Conservation (phyloP, 2,797 vertebrate species). For the Myotis pilosus region DNA sequence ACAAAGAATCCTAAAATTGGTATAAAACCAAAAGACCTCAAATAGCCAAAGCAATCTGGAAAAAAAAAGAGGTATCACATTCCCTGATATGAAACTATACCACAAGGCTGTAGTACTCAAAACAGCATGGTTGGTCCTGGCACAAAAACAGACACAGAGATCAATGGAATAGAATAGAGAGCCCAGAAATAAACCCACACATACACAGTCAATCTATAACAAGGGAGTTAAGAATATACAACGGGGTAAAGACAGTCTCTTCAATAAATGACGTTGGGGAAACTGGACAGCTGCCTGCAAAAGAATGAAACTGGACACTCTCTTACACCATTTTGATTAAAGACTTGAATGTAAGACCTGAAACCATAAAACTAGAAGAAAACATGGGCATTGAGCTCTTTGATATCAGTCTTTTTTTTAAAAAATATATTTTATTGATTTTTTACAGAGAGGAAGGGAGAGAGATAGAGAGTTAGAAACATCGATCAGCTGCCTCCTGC, state of each 20-base stretch:
- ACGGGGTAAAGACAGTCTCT: too few species aligned
- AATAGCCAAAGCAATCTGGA: background rate
- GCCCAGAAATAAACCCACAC: background rate
- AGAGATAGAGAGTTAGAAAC: too few species aligned
- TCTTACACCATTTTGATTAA: background rate
- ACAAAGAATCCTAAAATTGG: background rate
- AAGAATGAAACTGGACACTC: background rate
- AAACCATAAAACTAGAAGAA: background rate
- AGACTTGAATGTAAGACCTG: background rate
- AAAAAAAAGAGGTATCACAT: background rate
- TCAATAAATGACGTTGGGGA: background rate
- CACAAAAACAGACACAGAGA: background rate
- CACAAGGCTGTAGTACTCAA: background rate
- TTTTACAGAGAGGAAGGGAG: too few species aligned
- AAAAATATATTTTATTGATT: too few species aligned
- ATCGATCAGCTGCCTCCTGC: too few species aligned
- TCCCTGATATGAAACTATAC: background rate
- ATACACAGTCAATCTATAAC: background rate
- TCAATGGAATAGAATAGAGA: background rate
- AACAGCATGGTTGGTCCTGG: background rate
- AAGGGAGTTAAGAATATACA: background rate
- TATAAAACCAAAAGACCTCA: background rate
- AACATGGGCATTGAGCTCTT: background rate
- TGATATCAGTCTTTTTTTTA: too few species aligned
- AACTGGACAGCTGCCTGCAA: background rate